Evolutionary conservation across 2,797 vertebrate genomes (phyloP), one percentile per base, ranked within the genome.

Genomic region (Sparus aurata): DNA sequence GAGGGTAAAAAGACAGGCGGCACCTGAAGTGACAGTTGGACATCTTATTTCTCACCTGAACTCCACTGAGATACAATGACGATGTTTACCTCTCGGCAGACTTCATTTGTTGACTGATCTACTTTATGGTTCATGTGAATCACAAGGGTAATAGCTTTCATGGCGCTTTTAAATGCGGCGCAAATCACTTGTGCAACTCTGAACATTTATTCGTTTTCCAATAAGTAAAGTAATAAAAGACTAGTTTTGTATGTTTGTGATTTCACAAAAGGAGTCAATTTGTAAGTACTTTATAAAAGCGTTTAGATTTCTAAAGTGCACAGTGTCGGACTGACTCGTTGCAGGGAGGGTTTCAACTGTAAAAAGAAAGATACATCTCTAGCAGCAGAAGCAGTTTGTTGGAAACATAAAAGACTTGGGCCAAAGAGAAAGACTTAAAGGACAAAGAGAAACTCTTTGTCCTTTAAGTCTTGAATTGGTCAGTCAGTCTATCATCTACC

Each of bases 1-100:
- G 59, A 41, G 25, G 50, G 12, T 64, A 75, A 78, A 77, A 55
- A 77, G 73, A 78, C 34, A 49, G 65, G 55, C 58, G 52, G 65
- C 23, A 47, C 30, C 30, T 68, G 43, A 67, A 76, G 66, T 71
- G 74, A 47, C 63, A 53, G 74, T 50, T 72, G 65, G 59, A 73
- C 41, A 22, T 68, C 50, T 8, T 67, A 49, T 50, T 73, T 13
- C 13, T 62, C 59, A 62, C 25, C 34, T 57, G 16, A 46, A 22
- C 70, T 59, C 57, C n/a, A 25, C 70, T 15, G 47, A 52, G 18
- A 49, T 2, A 61, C 57, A 50, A 8, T 53, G 3, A 64, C 10
- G 41, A 52, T 59, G 69, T 58, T 69, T 69, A 11, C 54, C 52
- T 62, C 18, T 41, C 3, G 0, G 3, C 13, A 12, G 30, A 47